Conservation (phyloP, 1,140 invertebrate species). For the Lamellibrachia luymesi region DNA sequence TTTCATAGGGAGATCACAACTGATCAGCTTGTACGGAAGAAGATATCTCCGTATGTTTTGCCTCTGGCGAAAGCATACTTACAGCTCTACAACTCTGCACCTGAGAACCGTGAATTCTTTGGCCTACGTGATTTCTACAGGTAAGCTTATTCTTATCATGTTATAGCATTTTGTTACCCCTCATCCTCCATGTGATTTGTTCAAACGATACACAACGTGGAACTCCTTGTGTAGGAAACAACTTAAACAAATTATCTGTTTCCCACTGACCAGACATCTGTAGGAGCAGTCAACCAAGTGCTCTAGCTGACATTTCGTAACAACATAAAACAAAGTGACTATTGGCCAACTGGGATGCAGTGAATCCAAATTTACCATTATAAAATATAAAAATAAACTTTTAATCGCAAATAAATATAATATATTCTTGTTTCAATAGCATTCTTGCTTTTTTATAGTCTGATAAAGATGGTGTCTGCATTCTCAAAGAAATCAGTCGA, state of each 20-base stretch:
- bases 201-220: no score
- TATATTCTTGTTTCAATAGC: background rate
- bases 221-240: no score
- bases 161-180: no score
- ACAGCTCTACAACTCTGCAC: conserved; percentile 35
- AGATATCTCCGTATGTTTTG: conserved; percentile 32
- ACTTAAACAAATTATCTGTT: no score
- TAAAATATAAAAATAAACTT: no score
- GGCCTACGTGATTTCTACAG: conserved; percentile 55
- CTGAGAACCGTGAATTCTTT: conserved; percentile 48
- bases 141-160: conserved; percentile 22
- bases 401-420: background rate
- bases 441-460: conserved; percentile 29
- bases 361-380: no score
- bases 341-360: no score
- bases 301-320: no score
- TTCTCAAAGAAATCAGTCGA: conserved; percentile 33
- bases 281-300: no score
- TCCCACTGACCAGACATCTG: no score
- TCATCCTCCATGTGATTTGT: no score
- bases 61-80: conserved; percentile 43
- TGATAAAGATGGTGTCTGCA: conserved; percentile 49
- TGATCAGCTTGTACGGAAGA: background rate
- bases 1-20: conserved; percentile 27
- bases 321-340: no score